A percentile compares a stretch with the other conserved stretches of the same genome.
phyloP scores from a whole-genome alignment of 2,113 vertebrate genomes.

The Dryoscopus gambensis region DNA sequence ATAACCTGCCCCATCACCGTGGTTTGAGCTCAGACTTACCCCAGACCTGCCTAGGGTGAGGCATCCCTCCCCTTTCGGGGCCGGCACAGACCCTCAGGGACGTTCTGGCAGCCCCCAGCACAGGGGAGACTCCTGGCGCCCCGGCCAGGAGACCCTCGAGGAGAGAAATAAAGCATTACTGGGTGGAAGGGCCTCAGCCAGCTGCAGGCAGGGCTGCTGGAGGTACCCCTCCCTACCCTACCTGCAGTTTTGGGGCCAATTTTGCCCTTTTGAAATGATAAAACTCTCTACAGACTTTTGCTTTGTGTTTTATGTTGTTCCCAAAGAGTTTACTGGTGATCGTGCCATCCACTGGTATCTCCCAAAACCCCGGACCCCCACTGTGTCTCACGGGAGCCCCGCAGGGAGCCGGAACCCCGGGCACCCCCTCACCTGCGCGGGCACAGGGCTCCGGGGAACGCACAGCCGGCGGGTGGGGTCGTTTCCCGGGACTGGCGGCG shows the following conservation, averaged over 20 bases:
- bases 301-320: neutral
- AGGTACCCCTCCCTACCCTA: neutral
- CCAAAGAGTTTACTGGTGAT: accelerated
- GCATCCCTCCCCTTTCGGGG: accelerated
- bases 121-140: neutral
- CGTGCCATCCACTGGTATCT: neutral
- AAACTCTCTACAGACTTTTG: neutral
- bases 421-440: neutral
- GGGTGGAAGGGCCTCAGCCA: neutral
- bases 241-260: neutral
- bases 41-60: neutral
- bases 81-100: neutral
- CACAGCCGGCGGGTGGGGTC: neutral
- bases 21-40: neutral
- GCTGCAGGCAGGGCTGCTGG: neutral
- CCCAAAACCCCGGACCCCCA: neutral
- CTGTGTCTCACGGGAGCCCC: neutral
- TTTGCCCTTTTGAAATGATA: neutral
- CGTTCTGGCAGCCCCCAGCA: neutral
- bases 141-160: neutral
- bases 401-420: neutral
- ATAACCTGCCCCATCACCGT: accelerated
- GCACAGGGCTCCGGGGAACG: neutral
- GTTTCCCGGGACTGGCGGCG: no score
- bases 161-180: neutral